Percentiles rank a stretch among this genome's conserved stretches.
These are phyloP conservation scores for Pseudomyrmex cubaensis DNA, from an alignment of 1,140 invertebrate genomes.

Conservation along the genomic window DNA sequence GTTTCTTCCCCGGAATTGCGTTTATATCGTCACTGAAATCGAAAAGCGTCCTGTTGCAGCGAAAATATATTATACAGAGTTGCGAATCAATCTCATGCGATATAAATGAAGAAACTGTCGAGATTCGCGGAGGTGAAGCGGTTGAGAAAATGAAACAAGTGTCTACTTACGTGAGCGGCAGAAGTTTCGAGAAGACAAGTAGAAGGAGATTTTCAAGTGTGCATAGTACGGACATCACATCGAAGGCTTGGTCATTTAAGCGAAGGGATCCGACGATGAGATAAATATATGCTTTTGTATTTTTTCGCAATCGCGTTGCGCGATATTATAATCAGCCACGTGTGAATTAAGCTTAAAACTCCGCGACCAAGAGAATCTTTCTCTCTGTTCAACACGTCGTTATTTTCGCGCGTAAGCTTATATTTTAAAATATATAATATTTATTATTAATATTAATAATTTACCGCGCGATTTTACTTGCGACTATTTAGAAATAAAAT, in stretches of 20 bases:
- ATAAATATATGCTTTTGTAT: neutral
- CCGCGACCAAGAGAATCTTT: constrained; percentile 22
- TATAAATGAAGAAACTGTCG: neutral
- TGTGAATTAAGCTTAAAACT: neutral
- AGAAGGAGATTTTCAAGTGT: constrained; percentile 54
- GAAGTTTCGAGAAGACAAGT: constrained; percentile 64
- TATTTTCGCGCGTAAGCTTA: neutral
- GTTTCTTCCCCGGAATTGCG: neutral
- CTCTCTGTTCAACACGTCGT: neutral
- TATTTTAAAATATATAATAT: neutral
- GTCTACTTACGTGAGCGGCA: constrained; percentile 78
- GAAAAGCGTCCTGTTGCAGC: neutral
- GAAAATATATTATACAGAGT: neutral
- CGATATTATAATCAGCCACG: neutral
- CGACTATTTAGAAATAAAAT: neutral
- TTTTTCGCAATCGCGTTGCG: no score
- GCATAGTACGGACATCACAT: constrained; percentile 35
- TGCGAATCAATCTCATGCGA: neutral
- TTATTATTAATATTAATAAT: constrained; percentile 3
- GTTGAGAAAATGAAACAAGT: constrained; percentile 59
- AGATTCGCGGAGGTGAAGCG: neutral
- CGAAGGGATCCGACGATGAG: neutral
- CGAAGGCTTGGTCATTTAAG: constrained; percentile 45
- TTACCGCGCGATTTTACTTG: neutral
- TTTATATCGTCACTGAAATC: neutral